Conservation (phyloP, 2,113 vertebrate genomes). For the Monarcha castaneiventris region DNA sequence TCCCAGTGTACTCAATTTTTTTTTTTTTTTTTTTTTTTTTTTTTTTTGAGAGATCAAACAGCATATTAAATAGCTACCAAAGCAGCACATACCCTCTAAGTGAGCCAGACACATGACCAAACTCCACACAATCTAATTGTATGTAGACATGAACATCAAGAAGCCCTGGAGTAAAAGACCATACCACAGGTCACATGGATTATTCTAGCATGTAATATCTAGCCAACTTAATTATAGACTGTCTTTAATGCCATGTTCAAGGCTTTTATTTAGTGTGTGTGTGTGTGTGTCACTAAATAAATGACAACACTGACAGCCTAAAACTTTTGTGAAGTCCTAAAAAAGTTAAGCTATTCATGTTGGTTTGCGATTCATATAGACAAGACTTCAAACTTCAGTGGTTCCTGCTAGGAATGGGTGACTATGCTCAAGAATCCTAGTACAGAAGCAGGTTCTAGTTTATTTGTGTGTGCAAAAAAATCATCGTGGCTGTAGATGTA, state of each 20-base stretch:
- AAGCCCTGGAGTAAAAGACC: not conserved
- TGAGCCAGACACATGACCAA: not conserved
- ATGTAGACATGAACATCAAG: not conserved
- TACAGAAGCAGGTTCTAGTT: not conserved
- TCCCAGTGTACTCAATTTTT: not conserved
- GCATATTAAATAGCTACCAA: not conserved
- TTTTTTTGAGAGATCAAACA: not conserved
- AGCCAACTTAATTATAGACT: not conserved
- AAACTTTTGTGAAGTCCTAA: not conserved
- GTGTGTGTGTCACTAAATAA: not conserved
- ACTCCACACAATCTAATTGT: not conserved
- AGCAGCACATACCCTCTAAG: not conserved
- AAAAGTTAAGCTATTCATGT: not conserved
- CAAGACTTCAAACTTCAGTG: not conserved
- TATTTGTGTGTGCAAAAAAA: not conserved
- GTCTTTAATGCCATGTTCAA: not conserved
- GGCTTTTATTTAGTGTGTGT: not conserved
- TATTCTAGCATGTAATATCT: not conserved
- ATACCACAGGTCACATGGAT: fast-evolving
- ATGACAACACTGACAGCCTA: not conserved
- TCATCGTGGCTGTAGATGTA: not conserved
- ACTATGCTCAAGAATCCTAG: not conserved
- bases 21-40: not conserved
- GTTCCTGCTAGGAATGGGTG: not conserved
- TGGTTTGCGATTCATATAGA: not conserved